These are phyloP conservation scores for Thamnaconus septentrionalis DNA, from an alignment of 2,113 vertebrate genomes.

Conservation along the genomic window DNA sequence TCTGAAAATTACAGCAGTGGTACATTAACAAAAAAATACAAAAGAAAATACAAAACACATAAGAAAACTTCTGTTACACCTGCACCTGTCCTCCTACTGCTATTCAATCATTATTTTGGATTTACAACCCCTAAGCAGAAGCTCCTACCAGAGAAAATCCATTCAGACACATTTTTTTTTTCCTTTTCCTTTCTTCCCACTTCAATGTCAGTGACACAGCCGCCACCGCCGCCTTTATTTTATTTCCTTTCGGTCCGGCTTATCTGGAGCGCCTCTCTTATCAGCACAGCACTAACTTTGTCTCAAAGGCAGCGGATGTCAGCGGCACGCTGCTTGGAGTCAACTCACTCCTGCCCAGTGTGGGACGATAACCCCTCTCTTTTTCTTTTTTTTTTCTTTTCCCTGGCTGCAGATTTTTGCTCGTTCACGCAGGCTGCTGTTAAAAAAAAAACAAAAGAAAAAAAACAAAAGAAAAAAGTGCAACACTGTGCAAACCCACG, in stretches of 20 bases:
- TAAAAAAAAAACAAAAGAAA: neutral
- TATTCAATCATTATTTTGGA: too few relatives aligned
- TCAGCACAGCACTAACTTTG: slow-evolving; percentile 57
- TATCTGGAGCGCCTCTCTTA: slow-evolving; percentile 63
- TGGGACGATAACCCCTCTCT: slow-evolving; percentile 25
- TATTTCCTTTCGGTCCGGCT: slow-evolving; percentile 58
- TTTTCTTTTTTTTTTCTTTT: slow-evolving; percentile 22
- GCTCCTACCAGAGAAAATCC: too few relatives aligned
- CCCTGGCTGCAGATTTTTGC: neutral
- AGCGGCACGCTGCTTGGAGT: slow-evolving; percentile 39
- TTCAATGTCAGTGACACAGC: slow-evolving; percentile 58
- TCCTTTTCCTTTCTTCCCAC: slow-evolving; percentile 21
- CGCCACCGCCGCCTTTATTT: slow-evolving; percentile 46
- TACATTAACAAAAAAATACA: too few relatives aligned
- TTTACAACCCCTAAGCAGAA: too few relatives aligned
- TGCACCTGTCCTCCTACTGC: too few relatives aligned
- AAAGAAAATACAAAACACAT: too few relatives aligned
- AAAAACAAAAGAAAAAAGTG: too few relatives aligned
- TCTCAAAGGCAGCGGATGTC: slow-evolving; percentile 62
- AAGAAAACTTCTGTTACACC: too few relatives aligned
- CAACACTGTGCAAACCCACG: too few relatives aligned
- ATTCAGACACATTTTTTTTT: too few relatives aligned
- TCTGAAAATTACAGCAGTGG: too few relatives aligned
- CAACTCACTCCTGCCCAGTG: slow-evolving; percentile 41
- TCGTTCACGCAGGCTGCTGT: slow-evolving; percentile 20